Percentiles rank a stretch among this genome's conserved stretches.
Conservation (phyloP, 2,888 invertebrate genomes). For the Ochropleura plecta region DNA sequence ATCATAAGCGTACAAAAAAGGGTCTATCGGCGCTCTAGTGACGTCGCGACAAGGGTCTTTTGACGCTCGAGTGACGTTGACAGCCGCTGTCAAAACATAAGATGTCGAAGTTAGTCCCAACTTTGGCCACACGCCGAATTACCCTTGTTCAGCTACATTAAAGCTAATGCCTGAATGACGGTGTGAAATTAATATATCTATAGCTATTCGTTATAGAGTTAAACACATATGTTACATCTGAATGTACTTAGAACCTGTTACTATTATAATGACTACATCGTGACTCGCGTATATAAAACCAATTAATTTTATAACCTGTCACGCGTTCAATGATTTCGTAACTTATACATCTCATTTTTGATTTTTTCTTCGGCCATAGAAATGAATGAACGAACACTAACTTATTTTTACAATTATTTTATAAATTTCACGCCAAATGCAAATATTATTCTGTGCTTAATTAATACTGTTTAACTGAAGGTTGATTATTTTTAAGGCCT, state of each 20-base stretch:
- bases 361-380: constrained; percentile 52
- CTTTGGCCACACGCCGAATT: constrained; percentile 6
- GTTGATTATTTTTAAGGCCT: constrained; percentile 10
- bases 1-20: constrained; percentile 50
- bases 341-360: constrained; percentile 42
- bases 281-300: constrained; percentile 73
- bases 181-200: constrained; percentile 61
- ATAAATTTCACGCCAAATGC: neutral
- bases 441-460: constrained; percentile 27
- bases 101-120: neutral
- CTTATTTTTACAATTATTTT: constrained; percentile 29
- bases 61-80: neutral
- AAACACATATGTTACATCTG: constrained; percentile 62
- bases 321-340: constrained; percentile 56
- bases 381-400: constrained; percentile 64
- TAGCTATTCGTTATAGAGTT: constrained; percentile 60
- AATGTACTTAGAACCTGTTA: constrained; percentile 68
- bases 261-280: constrained; percentile 78
- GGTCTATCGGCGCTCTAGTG: neutral
- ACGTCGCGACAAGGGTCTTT: neutral
- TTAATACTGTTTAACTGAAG: constrained; percentile 32
- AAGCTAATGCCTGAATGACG: constrained; percentile 49
- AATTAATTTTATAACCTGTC: constrained; percentile 61
- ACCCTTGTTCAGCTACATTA: constrained; percentile 20
- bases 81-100: neutral